These are phyloP conservation scores for Acrocephalus arundinaceus DNA, from an alignment of 2,113 vertebrate species.

Conservation along the genomic window DNA sequence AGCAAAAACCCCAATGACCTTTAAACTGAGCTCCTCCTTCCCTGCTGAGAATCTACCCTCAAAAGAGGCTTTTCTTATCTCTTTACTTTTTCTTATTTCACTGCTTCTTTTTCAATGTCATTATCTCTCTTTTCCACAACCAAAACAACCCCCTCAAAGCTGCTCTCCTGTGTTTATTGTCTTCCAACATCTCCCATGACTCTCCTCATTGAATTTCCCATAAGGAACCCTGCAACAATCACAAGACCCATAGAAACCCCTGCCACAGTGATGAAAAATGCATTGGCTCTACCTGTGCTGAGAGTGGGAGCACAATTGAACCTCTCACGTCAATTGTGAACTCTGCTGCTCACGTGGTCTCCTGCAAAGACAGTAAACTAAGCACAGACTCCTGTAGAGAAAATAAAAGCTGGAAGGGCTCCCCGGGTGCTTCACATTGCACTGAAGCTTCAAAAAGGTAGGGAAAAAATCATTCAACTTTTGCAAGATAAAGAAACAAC, in stretches of 20 bases:
- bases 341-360: not conserved
- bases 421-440: not conserved
- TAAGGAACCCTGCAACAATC: not conserved
- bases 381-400: not conserved
- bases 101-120: not conserved
- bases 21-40: not conserved
- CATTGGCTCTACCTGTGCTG: not conserved
- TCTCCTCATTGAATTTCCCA: constrained; percentile 6
- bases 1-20: not conserved
- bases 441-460: not conserved
- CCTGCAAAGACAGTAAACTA: constrained; percentile 11
- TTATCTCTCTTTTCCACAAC: constrained; percentile 2
- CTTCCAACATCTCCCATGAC: not conserved
- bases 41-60: not conserved
- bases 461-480: not conserved
- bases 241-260: not conserved
- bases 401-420: constrained; percentile 26
- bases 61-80: not conserved
- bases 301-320: not conserved
- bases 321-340: not conserved
- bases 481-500: not conserved
- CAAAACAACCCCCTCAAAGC: not conserved
- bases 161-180: not conserved
- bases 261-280: constrained; percentile 34
- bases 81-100: not conserved